Conservation (phyloP, 2,888 invertebrate species). For the Sussaba pulchella region DNA sequence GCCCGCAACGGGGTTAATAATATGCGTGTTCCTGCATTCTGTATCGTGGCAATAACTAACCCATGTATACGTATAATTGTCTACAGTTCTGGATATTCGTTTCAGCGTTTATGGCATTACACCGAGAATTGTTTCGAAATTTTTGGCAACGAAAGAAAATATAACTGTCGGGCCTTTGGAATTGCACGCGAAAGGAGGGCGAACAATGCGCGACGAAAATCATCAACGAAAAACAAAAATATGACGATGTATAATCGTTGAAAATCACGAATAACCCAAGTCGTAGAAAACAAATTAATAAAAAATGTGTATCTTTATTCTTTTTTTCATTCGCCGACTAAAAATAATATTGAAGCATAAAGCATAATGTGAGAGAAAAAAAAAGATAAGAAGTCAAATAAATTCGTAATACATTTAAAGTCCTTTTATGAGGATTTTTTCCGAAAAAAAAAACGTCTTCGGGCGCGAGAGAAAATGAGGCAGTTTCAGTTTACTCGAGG, state of each 20-base stretch:
- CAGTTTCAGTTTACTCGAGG: constrained; percentile 38
- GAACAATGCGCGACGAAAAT: neutral
- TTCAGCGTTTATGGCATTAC: constrained; percentile 30
- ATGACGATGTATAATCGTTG: neutral
- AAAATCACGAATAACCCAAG: constrained; percentile 35
- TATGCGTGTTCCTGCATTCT: constrained; percentile 42
- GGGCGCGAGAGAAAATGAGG: constrained; percentile 24
- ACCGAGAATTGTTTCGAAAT: constrained; percentile 17
- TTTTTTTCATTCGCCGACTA: neutral
- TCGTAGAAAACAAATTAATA: constrained; percentile 27
- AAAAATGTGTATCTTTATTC: neutral
- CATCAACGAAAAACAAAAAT: neutral
- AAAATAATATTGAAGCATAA: no score
- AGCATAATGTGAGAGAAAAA: no score
- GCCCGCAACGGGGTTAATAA: constrained; percentile 55
- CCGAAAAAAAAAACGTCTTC: constrained; percentile 6
- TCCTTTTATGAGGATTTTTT: constrained; percentile 8
- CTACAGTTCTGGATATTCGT: no score
- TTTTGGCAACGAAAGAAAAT: neutral
- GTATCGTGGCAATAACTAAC: neutral
- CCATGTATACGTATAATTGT: constrained; percentile 4
- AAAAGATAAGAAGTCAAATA: no score
- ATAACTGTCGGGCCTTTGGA: no score
- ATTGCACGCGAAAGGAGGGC: neutral
- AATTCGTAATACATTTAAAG: no score